Base-by-base conservation (phyloP, 2,888 invertebrate genomes). In the Callosobruchus maculatus region DNA sequence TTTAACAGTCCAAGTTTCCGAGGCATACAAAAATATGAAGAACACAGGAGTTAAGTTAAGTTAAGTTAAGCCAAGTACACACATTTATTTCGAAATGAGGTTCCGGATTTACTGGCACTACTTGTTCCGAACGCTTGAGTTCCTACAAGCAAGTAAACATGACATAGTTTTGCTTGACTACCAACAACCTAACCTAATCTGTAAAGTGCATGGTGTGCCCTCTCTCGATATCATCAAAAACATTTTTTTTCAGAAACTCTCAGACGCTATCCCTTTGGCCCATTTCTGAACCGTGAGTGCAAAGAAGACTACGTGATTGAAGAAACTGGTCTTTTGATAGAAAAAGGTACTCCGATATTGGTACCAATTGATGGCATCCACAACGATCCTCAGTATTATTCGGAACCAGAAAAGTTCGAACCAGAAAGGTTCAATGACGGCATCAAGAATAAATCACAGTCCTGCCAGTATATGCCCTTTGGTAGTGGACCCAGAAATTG, bases 231-330 rank as follows among this genome's bases (percentile, higher is more conserved):
- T n/a, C n/a, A n/a, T n/a, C n/a, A n/a, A n/a, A n/a, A n/a, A n/a
- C n/a, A n/a, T n/a, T n/a, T n/a, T n/a, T 73, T 84, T 81, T 72
- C 81, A 86, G 88, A 89, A 83, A 86, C 88, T 0, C 80, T 88
- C 9, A 80, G 89, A 49, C 82, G 86, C 70, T 87, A 87, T 75
- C 87, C 88, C 0, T 85, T 87, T 5, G 83, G 85, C 0, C 82
- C 84, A 0, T 82, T 85, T 21, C 74, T 87, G 22, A 83, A 83
- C 72, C 77, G 81, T 74, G 80, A 78, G 76, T 83, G 81, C 77
- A 82, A 77, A 77, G 80, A 75, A 30, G 82, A 84, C 74, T 88
- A 86, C 77, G 77, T 78, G 0, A 77, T 88, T 20, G 85, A 87
- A 22, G 84, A 84, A 69, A 86, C 86, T 0, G 84, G 87, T 4